Conservation (phyloP, 2,113 vertebrate genomes). For the Burhinus oedicnemus region DNA sequence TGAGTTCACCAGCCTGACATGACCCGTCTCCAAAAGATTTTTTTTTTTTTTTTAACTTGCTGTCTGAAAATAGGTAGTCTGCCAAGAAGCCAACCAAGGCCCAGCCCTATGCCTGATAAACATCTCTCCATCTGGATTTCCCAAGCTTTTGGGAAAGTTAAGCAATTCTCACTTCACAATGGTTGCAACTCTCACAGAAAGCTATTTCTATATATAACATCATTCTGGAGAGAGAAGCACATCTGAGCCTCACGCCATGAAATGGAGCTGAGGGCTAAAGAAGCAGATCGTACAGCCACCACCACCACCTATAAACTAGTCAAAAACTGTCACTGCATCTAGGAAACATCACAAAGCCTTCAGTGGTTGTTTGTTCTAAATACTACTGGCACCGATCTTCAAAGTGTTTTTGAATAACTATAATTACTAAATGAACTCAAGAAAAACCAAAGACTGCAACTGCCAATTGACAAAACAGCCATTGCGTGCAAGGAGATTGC, state of each 20-base stretch:
- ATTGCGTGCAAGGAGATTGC: not conserved
- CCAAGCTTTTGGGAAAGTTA: constrained; percentile 28
- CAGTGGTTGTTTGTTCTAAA: not conserved
- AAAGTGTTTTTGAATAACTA: not conserved
- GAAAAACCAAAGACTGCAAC: not conserved
- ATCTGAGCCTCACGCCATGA: not conserved
- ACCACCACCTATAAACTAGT: not conserved
- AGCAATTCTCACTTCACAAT: not conserved
- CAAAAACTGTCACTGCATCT: not conserved
- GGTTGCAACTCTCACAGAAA: not conserved
- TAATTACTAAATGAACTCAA: not conserved
- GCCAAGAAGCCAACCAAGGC: constrained; percentile 22
- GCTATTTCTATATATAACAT: not conserved
- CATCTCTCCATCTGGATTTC: constrained; percentile 21
- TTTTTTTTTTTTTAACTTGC: not conserved
- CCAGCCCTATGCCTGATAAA: constrained; percentile 30
- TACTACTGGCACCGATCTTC: not conserved
- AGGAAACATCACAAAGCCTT: not conserved
- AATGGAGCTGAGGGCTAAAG: not conserved
- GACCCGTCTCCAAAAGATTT: not conserved
- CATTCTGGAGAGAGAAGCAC: not conserved
- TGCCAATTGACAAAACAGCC: not conserved
- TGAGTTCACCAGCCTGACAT: not conserved
- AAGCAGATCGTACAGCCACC: not conserved
- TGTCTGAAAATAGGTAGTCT: constrained; percentile 2